These are phyloP conservation scores for Pseudoips prasinana DNA, from an alignment of 2,888 invertebrate species.

Conservation along the genomic window DNA sequence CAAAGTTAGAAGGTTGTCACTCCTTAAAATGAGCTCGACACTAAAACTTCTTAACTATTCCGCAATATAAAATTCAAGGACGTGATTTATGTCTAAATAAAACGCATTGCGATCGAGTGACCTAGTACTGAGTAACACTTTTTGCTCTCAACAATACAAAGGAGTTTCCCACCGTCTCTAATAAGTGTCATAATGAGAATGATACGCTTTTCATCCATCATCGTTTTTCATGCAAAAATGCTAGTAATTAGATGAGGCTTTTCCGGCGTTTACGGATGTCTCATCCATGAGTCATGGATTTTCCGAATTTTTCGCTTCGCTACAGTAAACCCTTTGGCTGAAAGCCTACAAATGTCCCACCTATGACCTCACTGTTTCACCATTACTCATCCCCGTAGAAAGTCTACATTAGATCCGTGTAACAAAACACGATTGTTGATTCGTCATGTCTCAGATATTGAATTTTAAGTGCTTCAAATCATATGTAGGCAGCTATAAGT, in stretches of 20 bases:
- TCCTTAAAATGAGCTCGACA: too few species aligned
- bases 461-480: conserved; percentile 39
- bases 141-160: conserved; percentile 28
- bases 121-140: conserved; percentile 8
- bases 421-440: conserved; percentile 37
- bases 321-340: conserved; percentile 42
- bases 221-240: conserved; percentile 47
- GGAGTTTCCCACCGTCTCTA: conserved; percentile 53
- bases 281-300: conserved; percentile 71
- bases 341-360: conserved; percentile 67
- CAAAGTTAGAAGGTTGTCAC: too few species aligned
- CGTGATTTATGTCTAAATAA: conserved; percentile 21
- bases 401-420: conserved; percentile 49
- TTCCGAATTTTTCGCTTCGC: conserved; percentile 62
- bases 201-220: conserved; percentile 57
- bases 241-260: conserved; percentile 62
- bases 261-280: conserved; percentile 60
- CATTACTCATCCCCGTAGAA: conserved; percentile 67
- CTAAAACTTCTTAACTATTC: too few species aligned
- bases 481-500: conserved; percentile 1
- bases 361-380: conserved; percentile 50
- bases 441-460: conserved; percentile 45
- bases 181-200: conserved; percentile 60
- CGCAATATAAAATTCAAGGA: conserved; percentile 12
- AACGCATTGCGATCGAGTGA: conserved; percentile 2